Evolutionary conservation across 2,113 vertebrate species (phyloP).

Genomic region (Gallinago paraguaiae): DNA sequence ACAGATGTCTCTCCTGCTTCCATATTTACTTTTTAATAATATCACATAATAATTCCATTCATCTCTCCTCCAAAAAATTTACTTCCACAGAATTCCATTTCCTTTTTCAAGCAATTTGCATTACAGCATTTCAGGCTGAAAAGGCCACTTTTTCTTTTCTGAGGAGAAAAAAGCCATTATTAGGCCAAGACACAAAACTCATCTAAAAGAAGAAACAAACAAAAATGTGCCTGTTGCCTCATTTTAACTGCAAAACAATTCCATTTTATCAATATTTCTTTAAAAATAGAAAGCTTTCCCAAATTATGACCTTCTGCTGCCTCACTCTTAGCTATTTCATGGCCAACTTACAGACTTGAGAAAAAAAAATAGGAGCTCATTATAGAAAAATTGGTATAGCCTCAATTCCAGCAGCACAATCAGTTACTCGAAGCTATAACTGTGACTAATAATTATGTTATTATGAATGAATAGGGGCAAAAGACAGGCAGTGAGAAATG

Average conservation of each 20-base stretch:
- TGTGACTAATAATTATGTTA: background rate
- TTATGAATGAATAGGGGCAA: background rate
- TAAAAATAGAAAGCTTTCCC: slow-evolving; percentile 5
- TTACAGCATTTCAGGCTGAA: background rate
- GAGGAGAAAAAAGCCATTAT: background rate
- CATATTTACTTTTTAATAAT: background rate
- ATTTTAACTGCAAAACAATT: slow-evolving; percentile 7
- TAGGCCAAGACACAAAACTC: background rate
- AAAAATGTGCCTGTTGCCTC: background rate
- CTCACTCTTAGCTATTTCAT: background rate
- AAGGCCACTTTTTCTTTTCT: background rate
- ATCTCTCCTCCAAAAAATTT: background rate
- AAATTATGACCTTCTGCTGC: slow-evolving; percentile 34
- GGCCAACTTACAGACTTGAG: slow-evolving; percentile 1
- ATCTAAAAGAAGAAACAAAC: background rate
- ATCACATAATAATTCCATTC: background rate
- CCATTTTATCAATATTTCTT: slow-evolving; percentile 15
- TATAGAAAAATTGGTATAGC: background rate
- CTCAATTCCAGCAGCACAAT: background rate
- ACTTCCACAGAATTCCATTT: background rate
- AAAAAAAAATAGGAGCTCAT: background rate
- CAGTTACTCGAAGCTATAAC: background rate
- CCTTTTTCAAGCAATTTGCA: background rate
- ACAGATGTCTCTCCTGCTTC: background rate
- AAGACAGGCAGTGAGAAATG: background rate